phyloP scores from a whole-genome alignment of 2,113 vertebrate species.

The Noturus placidus region DNA sequence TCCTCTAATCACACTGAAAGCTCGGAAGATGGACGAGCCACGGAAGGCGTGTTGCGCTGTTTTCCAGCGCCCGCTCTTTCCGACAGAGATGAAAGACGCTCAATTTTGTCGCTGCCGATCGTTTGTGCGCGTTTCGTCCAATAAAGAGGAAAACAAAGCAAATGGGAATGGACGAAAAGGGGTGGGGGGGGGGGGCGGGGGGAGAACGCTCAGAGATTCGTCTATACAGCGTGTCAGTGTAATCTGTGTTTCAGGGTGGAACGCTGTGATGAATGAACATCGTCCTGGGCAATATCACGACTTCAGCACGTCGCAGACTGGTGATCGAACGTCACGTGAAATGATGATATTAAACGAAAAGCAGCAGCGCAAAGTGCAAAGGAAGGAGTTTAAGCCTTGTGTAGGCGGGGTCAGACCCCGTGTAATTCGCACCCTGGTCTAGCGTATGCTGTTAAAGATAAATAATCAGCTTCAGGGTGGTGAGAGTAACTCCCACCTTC shows the following conservation, averaged over 20 bases:
- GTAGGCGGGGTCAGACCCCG: no score
- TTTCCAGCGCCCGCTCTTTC: background rate
- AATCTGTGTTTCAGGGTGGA: background rate
- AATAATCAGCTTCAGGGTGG: background rate
- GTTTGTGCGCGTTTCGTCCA: background rate
- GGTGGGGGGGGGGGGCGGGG: no score
- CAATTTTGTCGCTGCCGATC: slow-evolving; percentile 19
- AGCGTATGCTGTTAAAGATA: background rate
- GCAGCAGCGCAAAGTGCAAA: background rate
- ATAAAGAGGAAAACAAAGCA: background rate
- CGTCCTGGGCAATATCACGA: background rate
- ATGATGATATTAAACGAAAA: background rate
- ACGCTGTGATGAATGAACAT: background rate
- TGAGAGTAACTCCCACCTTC: background rate
- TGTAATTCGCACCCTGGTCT: background rate
- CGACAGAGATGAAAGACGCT: slow-evolving; percentile 35
- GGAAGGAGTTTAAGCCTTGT: no score
- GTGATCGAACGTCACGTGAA: background rate
- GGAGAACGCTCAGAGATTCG: background rate
- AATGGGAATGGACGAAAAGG: background rate
- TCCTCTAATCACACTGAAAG: slow-evolving; percentile 35
- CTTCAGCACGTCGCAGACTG: no score
- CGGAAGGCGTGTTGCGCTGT: background rate
- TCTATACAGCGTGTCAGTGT: background rate
- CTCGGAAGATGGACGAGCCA: slow-evolving; percentile 19